Evolutionary conservation across 1,140 invertebrate species (phyloP), one percentile per base, ranked within the genome.

Genomic region (Pseudomyrmex concolor): DNA sequence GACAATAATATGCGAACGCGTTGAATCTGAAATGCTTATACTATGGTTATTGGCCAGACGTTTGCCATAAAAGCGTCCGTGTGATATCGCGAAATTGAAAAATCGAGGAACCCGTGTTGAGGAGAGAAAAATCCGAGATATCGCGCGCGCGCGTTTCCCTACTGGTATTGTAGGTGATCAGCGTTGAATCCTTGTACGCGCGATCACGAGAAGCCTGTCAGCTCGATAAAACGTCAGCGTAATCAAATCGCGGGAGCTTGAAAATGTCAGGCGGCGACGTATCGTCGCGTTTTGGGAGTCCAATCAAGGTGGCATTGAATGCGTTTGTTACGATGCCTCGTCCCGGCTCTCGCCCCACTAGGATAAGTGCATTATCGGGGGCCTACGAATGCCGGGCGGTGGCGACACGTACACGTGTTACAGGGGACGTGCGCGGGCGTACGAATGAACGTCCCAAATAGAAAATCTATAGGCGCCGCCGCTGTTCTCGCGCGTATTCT

Each of bases 281-380:
- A 88, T 89, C 86, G 89, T 54, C 86, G 83, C 84, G 84, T 90
- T 89, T 85, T 88, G 78, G 90, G 89, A 72, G 73, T 89, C 88
- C 90, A 91, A 91, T 91, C 90, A 91, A 91, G 91, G 84, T 84
- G 73, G 90, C 86, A 91, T 91, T 91, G 84, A 91, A 91, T 90
- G 88, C 82, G 85, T 90, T 91, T 91, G 90, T 91, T 91, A 88
- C 89, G 85, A 83, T 68, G 67, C 74, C 70, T 83, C 60, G 84
- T 34, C 62, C 45, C 19, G 72, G 62, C 71, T 80, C 73, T 80
- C 73, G 55, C 66, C 76, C 77, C 51, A 84, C 62, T 25, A 25
- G 80, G 80, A 86, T 91, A 91, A 91, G 89, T 91, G 89, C 84
- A 91, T 91, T 91, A 90, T 91, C 86, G 86, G 50, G 2, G 78